Base-by-base conservation (phyloP, 2,113 vertebrate species). In the Myotis brandtii region DNA sequence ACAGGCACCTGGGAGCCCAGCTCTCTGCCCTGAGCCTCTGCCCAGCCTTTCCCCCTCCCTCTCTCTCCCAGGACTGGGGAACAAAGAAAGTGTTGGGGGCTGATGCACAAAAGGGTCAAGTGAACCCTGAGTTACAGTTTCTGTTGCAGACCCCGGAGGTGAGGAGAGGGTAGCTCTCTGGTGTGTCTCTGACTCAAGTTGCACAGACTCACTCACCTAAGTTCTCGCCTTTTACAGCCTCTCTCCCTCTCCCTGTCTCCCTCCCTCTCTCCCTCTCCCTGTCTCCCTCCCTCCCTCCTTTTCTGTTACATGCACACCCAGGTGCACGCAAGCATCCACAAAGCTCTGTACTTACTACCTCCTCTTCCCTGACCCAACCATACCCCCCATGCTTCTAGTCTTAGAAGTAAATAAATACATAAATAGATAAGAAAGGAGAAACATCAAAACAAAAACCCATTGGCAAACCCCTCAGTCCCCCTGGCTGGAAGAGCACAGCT, bases 1-100 rank as follows among this genome's bases (percentile, higher is more conserved):
- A 25, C 56, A 25, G 56, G 56, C 56, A 59, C 23, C 56, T 62
- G 56, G 23, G 56, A 62, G 23, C 23, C 56, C 56, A 62, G 23
- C 56, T 25, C 23, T 62, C 23, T 25, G 59, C 25, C 25, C 59
- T 62, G 59, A 62, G 59, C 59, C 59, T 62, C 59, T 62, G 25
- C 10, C 37, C 90, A 67, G 64, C 46, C 16, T 34, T 37, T 30
- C 30, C 8, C 40, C 13, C 2, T 3, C 37, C 80, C 32, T 67
- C 27, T 81, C 59, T 73, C 16, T 81, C 67, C 66, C 12, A 5
- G 0, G 32, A n/a, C 81, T 56, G 18, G 8, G 20, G 30, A 76
- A 82, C 89, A 81, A 92, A 93, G 86, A 34, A 52, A 10, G 30
- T 54, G 50, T 73, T 75, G 69, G 64, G 76, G 37, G 64, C 14